These are phyloP conservation scores for Motacilla alba DNA, from an alignment of 2,113 vertebrate species.

Conservation along the genomic window DNA sequence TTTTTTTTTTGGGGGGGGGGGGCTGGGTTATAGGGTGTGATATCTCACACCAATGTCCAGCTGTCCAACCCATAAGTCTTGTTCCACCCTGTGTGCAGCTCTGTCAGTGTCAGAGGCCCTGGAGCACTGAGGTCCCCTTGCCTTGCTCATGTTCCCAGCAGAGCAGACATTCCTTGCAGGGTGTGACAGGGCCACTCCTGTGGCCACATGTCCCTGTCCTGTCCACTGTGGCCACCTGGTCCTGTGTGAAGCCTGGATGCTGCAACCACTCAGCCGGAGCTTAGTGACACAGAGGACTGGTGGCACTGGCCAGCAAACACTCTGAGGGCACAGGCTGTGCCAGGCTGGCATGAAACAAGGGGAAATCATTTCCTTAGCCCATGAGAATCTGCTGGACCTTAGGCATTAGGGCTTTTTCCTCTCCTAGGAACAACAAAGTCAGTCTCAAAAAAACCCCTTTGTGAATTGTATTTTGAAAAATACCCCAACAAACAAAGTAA, in stretches of 20 bases:
- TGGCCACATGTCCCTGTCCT: background rate
- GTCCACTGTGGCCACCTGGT: background rate
- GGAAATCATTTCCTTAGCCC: background rate
- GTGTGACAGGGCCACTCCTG: background rate
- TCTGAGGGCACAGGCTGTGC: background rate
- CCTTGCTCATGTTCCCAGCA: background rate
- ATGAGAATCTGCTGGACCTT: background rate
- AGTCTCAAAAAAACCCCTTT: background rate
- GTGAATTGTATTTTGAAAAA: background rate
- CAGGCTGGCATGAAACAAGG: background rate
- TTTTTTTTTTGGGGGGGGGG: background rate
- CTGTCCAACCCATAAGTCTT: background rate
- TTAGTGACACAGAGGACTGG: background rate
- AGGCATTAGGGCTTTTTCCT: accelerated
- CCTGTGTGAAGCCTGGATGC: background rate
- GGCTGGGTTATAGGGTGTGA: background rate
- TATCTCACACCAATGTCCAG: background rate
- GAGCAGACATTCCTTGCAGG: background rate
- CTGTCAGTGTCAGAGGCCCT: background rate
- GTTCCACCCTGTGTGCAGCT: background rate
- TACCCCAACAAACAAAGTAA: background rate
- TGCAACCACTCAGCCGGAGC: background rate
- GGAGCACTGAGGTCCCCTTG: background rate
- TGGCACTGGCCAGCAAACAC: background rate
- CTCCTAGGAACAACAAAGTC: background rate